These are phyloP conservation scores for Toxotes lorentzi DNA, from an alignment of 2,797 vertebrate genomes.

Conservation along the genomic window DNA sequence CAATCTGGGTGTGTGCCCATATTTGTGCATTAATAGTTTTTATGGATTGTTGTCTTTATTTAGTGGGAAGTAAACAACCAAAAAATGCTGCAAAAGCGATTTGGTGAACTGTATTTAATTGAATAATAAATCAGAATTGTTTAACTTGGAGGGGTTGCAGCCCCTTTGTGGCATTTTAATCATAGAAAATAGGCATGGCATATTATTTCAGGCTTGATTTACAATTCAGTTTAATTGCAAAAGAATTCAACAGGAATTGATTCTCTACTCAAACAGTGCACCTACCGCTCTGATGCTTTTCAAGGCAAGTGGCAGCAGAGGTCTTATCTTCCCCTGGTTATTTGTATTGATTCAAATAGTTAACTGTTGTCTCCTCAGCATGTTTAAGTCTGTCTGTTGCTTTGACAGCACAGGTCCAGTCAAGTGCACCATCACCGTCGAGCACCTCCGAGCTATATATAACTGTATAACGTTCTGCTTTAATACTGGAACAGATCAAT, in stretches of 20 bases:
- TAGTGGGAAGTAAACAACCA: not conserved
- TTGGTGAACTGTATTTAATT: not conserved
- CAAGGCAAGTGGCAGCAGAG: not conserved
- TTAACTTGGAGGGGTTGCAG: not conserved
- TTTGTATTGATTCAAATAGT: conserved; percentile 9
- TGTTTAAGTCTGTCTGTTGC: conserved; percentile 35
- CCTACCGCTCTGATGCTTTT: not conserved
- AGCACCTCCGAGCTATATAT: conserved; percentile 51
- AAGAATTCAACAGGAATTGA: not conserved
- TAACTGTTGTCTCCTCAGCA: conserved; percentile 7
- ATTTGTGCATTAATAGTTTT: not conserved
- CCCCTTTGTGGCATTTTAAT: not conserved
- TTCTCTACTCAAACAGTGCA: not conserved
- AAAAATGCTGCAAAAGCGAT: not conserved
- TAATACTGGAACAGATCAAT: conserved; percentile 60
- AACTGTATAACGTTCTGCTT: conserved; percentile 35
- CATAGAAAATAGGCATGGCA: not conserved
- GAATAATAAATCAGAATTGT: not conserved
- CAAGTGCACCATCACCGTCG: conserved; percentile 21
- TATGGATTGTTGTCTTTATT: not conserved
- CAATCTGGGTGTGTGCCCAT: not conserved
- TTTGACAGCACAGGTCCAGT: conserved; percentile 37
- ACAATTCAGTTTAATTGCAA: not conserved
- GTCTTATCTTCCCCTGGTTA: not conserved
- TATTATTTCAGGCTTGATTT: not conserved